Base-by-base conservation (phyloP, 2,113 vertebrate species). In the Plectropomus leopardus region DNA sequence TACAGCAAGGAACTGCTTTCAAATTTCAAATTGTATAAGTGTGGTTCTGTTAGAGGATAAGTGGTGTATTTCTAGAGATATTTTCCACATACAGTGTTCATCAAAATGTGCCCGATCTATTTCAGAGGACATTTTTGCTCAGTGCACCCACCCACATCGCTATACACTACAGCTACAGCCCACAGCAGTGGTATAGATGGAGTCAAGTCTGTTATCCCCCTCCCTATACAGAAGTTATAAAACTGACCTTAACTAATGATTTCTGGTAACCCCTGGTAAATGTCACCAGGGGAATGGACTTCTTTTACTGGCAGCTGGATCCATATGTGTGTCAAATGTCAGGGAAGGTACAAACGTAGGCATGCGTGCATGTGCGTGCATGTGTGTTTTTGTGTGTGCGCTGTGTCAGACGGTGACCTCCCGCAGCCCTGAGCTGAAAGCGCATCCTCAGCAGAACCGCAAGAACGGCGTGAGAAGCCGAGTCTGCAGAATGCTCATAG, bases 331-430 rank as follows among this genome's bases (percentile, higher is more conserved):
- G 87, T 89, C 88, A 89, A 86, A 88, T 93, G 88, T 90, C 85
- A 92, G 71, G 50, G 58, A 83, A 64, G 71, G 60, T 80, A 74
- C 64, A 84, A 24, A 80, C 10, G 50, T 53, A 40, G 69, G 59
- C 51, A 40, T 5, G 21, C 11, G 32, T 13, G 30, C 11, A 15
- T 57, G 48, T 55, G 26, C n/a, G 32, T 28, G 28, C 30, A 30
- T 42, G 5, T 48, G 19, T 66, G 51, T 58, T 17, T 36, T 17
- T 36, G 60, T 23, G 34, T 15, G 58, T 60, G 30, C 11, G 58
- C 51, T 72, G 69, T 85, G 92, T 87, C 76, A 89, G 77, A 77
- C 81, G 42, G 80, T 94, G 93, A 94, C 93, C 93, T 93, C 87
- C 73, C 84, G 80, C 79, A 88, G 82, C 89, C 78, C 80, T 61